Base-by-base conservation (phyloP, 2,797 vertebrate species). In the Diglossa cyanea region DNA sequence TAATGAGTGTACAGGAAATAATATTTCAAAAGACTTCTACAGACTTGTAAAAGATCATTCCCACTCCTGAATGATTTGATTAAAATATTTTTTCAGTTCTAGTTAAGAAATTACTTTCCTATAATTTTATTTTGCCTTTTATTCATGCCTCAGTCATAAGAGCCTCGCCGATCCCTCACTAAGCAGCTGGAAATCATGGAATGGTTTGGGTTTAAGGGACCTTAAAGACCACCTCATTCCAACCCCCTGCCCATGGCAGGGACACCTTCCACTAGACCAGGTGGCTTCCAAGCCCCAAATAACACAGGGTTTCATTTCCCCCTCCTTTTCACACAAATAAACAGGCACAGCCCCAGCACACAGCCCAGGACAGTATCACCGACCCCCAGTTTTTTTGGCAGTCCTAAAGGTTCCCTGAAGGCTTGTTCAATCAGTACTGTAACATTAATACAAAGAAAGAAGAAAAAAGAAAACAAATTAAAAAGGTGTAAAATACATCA, bases 11-110 rank as follows among this genome's bases (percentile, higher is more conserved):
- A 47, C 37, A 77, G 75, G 68, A 91, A 94, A 88, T 51, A 80
- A 33, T 35, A 61, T 88, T 93, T 94, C 87, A 74, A 74, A 90
- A 91, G 53, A 80, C 8, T 91, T 89, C 40, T 39, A 66, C 37
- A 85, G 55, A 85, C 17, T 85, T 74, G 4, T 42, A 40, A 92
- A 72, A 83, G 21, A 39, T 61, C 68, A 17, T 83, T 65, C 61
- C 54, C 23, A 10, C 8, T 58, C 57, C 17, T 77, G 9, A 90
- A 77, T 65, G 78, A 83, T 61, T 83, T n/a, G 25, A 83, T 93
- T 40, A 35, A 91, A 83, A 75, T 39, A 44, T 62, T 75, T 70
- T 73, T 81, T 72, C 47, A 85, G 7, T 74, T 74, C 24, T 21
- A 71, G 51, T 67, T 79, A 60, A 63, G 42, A 93, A 31, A 35